Evolutionary conservation across 2,797 vertebrate species (phyloP), one percentile per base, ranked within the genome.

Genomic region (Cirrhinus mrigala): DNA sequence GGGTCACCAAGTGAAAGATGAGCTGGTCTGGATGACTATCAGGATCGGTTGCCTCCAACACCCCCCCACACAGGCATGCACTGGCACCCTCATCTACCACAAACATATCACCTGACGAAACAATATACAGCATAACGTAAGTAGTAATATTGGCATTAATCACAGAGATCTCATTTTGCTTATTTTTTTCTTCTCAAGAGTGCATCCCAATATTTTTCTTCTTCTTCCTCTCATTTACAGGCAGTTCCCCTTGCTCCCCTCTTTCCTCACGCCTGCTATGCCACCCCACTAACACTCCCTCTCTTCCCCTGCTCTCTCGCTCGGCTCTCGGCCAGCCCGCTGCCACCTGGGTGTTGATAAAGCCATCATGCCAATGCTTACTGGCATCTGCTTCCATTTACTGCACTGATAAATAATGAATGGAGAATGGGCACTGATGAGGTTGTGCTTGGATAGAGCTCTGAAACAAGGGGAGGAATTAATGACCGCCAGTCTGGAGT

Each of bases 1-100:
- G 91, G 14, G 88, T 91, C 80, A 97, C 94, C 90, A 96, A 89
- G 40, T 87, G 87, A 89, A 97, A 95, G 73, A 92, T 91, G 69
- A 95, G 90, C 44, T 93, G 90, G 40, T 95, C 91, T 0, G 89
- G 80, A 52, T 90, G 40, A 15, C 92, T 95, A 91, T 96, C 95
- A 4, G 91, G 89, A 84, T 96, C 95, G 6, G 87, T 91, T 76
- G 94, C 94, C 70, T 60, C 82, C 16, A 96, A 88, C 24, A 94
- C 88, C 22, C 93, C 94, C 69, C 88, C 85, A 83, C 27, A 79
- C 14, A 95, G 86, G 81, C 86, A 87, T 27, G 87, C 88, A 1
- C 89, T 91, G 44, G 94, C 92, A 24, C 89, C 92, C 66, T 95
- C 94, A 14, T 95, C 92, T 87, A 96, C 93, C 84, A 90, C 86